phyloP scores from a whole-genome alignment of 2,113 vertebrate species.

The Chloebia gouldiae region DNA sequence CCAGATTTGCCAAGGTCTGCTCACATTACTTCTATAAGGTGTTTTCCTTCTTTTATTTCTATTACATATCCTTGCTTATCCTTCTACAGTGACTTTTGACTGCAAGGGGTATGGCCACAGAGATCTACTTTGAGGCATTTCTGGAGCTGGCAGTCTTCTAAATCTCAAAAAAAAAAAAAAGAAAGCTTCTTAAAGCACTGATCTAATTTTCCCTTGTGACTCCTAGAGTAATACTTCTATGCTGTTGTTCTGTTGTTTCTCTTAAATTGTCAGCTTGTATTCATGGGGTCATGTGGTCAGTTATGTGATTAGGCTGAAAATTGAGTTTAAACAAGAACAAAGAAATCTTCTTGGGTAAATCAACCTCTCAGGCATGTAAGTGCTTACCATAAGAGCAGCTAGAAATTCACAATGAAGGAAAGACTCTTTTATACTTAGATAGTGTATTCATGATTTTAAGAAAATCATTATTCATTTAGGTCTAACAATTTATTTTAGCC shows the following conservation, averaged over 20 bases:
- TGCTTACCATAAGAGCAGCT: not conserved
- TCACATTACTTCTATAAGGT: not conserved
- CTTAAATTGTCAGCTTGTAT: not conserved
- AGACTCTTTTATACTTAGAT: not conserved
- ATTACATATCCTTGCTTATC: not conserved
- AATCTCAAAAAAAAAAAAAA: not conserved
- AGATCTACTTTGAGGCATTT: not conserved
- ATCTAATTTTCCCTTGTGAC: not conserved
- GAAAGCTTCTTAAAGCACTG: not conserved
- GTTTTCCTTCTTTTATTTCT: not conserved
- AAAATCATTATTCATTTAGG: not conserved
- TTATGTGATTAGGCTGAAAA: slow-evolving; percentile 29
- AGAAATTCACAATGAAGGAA: not conserved
- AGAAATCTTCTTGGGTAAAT: not conserved
- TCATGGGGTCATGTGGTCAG: not conserved
- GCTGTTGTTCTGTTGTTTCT: not conserved
- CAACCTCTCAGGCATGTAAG: not conserved
- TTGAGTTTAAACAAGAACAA: not conserved
- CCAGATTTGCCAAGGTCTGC: not conserved
- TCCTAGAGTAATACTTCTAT: not conserved
- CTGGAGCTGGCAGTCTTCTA: not conserved
- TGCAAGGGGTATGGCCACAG: not conserved
- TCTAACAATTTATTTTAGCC: not conserved
- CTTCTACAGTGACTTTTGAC: not conserved
- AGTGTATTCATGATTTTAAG: not conserved